phyloP scores from a whole-genome alignment of 2,113 vertebrate species.

The Ophiodon elongatus region DNA sequence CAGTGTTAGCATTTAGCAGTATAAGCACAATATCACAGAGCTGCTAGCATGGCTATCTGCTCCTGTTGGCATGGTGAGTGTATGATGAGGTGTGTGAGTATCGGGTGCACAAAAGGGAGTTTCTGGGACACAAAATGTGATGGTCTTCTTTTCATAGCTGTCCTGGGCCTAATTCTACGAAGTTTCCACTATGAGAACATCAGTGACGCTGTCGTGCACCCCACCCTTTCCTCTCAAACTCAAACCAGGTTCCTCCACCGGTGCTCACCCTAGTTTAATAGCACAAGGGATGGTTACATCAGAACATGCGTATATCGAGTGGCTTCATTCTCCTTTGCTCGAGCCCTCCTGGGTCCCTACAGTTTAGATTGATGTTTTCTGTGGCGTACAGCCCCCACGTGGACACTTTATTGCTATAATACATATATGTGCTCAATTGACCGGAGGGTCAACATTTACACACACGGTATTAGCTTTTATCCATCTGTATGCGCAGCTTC shows the following conservation, averaged over 20 bases:
- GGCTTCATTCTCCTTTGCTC: constrained; percentile 32
- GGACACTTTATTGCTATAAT: neutral
- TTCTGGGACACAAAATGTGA: constrained; percentile 47
- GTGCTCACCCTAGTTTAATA: constrained; percentile 50
- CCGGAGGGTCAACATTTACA: constrained; percentile 31
- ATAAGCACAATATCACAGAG: neutral
- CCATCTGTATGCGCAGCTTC: neutral
- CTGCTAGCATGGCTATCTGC: neutral
- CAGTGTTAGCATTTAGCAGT: neutral
- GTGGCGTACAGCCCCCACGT: constrained; percentile 17
- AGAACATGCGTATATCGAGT: constrained; percentile 38
- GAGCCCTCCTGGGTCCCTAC: constrained; percentile 14
- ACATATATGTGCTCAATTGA: constrained; percentile 25
- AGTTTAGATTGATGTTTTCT: constrained; percentile 30
- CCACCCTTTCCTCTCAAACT: constrained; percentile 28
- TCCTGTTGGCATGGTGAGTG: neutral
- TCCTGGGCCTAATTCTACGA: constrained; percentile 36
- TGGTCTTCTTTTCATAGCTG: constrained; percentile 24
- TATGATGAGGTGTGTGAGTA: neutral
- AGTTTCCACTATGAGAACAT: constrained; percentile 35
- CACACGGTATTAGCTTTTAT: constrained; percentile 28
- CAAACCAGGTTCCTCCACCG: constrained; percentile 50
- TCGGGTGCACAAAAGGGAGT: constrained; percentile 14
- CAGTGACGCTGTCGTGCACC: constrained; percentile 18
- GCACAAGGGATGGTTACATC: constrained; percentile 62